Evolutionary conservation across 2,888 invertebrate species (phyloP).

Genomic region (Xestoiulus laeticollis): DNA sequence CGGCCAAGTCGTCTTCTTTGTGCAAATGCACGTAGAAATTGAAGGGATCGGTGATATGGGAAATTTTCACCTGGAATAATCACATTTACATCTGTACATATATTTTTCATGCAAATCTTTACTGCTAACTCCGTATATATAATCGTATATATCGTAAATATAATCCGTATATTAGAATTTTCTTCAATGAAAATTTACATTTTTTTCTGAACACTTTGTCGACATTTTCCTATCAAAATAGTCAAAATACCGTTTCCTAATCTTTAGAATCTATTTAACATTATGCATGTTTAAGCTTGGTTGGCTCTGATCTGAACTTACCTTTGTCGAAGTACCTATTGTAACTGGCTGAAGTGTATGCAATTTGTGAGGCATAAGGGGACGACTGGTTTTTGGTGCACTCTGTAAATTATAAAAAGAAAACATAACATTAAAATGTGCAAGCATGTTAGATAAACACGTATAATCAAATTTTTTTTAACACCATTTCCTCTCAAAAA

Average conservation of each 20-base stretch:
- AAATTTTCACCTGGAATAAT: background rate
- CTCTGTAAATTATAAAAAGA: background rate
- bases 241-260: too few species aligned
- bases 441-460: too few species aligned
- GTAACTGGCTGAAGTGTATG: background rate
- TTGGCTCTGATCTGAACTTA: background rate
- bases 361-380: background rate
- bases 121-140: too few species aligned
- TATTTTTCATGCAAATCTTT: background rate
- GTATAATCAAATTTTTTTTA: too few species aligned
- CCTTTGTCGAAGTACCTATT: background rate
- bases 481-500: too few species aligned
- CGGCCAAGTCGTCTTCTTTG: background rate
- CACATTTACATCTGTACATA: background rate
- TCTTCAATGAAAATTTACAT: too few species aligned
- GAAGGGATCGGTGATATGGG: background rate
- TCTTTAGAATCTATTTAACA: too few species aligned
- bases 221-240: too few species aligned
- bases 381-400: background rate
- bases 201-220: too few species aligned
- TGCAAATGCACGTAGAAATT: conserved; percentile 22
- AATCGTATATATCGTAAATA: too few species aligned
- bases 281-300: too few species aligned
- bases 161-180: too few species aligned
- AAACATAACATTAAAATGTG: background rate